Percentiles rank a stretch among this genome's conserved stretches.
These are phyloP conservation scores for Rousettus madagascariensis DNA, from an alignment of 2,797 vertebrate species.

Conservation along the genomic window DNA sequence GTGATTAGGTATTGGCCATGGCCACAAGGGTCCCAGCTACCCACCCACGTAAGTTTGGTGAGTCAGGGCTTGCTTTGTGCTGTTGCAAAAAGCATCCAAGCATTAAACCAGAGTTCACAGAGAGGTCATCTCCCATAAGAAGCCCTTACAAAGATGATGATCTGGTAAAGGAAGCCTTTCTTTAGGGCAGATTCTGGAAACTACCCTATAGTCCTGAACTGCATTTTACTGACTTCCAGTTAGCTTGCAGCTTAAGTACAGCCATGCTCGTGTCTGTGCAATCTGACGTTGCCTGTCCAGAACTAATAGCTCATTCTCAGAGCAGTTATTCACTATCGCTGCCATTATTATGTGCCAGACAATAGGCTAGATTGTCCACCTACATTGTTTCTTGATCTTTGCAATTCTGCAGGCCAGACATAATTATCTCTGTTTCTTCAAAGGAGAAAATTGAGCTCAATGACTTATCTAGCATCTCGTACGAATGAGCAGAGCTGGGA, in stretches of 20 bases:
- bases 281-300: not conserved
- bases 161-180: conserved; percentile 5
- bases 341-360: not conserved
- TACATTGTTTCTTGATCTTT: not conserved
- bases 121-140: conserved; percentile 46
- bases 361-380: not conserved
- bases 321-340: not conserved
- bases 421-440: not conserved
- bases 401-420: not conserved
- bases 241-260: not conserved
- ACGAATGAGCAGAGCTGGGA: not conserved
- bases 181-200: not conserved
- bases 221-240: not conserved
- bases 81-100: conserved; percentile 58
- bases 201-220: not conserved
- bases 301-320: not conserved
- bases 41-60: conserved; percentile 44
- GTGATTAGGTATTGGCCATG: conserved; percentile 53
- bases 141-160: not conserved
- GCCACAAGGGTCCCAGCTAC: conserved; percentile 34
- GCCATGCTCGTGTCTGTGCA: not conserved
- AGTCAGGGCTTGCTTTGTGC: conserved; percentile 65
- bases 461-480: not conserved
- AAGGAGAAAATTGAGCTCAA: not conserved
- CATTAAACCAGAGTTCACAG: conserved; percentile 49